Evolutionary conservation across 2,888 invertebrate genomes (phyloP).

Genomic region (Electrophaes corylata): DNA sequence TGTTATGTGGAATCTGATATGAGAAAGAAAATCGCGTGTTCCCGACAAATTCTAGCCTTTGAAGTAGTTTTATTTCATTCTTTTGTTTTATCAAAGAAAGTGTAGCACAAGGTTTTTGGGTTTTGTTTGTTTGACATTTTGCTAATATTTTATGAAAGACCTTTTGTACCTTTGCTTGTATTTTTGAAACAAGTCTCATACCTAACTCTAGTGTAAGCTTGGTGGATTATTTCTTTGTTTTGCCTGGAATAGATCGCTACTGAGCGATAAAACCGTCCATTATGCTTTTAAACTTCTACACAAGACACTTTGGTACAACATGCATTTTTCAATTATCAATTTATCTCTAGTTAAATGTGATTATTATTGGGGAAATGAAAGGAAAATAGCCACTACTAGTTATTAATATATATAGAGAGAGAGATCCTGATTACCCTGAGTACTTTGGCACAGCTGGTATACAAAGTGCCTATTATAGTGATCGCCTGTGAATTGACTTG

Average conservation of each 20-base stretch:
- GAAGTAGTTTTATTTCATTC: slow-evolving; percentile 10
- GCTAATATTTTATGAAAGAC: neutral
- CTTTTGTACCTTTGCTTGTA: neutral
- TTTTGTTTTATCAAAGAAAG: slow-evolving; percentile 13
- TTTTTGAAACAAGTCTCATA: neutral
- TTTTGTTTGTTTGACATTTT: neutral
- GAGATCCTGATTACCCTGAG: neutral
- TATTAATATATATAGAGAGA: too few species aligned
- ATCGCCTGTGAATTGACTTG: neutral
- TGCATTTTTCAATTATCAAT: too few species aligned
- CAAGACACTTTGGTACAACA: too few species aligned
- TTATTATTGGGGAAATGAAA: too few species aligned
- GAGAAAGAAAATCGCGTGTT: slow-evolving; percentile 18
- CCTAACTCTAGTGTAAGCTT: too few species aligned
- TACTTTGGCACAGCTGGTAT: neutral
- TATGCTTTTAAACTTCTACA: too few species aligned
- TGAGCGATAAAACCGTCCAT: too few species aligned
- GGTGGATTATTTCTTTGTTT: too few species aligned
- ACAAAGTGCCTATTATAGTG: neutral
- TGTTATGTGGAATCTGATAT: slow-evolving; percentile 22
- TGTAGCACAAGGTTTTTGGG: slow-evolving; percentile 1
- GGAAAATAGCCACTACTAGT: too few species aligned
- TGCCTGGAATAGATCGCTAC: too few species aligned
- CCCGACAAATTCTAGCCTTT: slow-evolving; percentile 14
- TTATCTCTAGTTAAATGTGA: too few species aligned